phyloP scores from a whole-genome alignment of 1,140 invertebrate species.

The Aphaenogaster ashmeadi region DNA sequence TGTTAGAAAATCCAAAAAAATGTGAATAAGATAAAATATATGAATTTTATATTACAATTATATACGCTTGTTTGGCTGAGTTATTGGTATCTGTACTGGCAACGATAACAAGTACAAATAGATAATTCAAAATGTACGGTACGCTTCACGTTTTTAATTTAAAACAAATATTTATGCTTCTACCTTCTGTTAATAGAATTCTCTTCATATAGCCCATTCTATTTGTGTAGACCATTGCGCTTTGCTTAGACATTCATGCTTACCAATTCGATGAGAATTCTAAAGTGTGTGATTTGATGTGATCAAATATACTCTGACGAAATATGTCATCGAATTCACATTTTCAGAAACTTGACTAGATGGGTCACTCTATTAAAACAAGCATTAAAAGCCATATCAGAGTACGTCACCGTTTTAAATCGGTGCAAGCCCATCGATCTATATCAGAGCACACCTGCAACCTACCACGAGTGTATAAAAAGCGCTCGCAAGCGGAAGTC shows the following conservation, averaged over 20 bases:
- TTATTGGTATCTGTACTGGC: background rate
- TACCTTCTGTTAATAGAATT: constrained; percentile 17
- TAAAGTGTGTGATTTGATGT: background rate
- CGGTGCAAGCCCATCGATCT: background rate
- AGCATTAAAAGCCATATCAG: background rate
- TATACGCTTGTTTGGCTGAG: background rate
- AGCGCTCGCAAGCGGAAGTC: constrained; percentile 27
- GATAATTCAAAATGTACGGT: constrained; percentile 16
- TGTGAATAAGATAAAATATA: background rate
- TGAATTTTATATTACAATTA: background rate
- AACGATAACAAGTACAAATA: constrained; percentile 21
- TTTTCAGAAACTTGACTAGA: background rate
- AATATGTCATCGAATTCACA: background rate
- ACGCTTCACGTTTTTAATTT: constrained; percentile 14
- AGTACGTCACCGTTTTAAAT: constrained; percentile 5
- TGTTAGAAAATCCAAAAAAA: background rate
- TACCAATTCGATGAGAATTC: background rate
- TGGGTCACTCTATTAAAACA: background rate
- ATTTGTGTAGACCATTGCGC: background rate
- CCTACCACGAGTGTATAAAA: constrained; percentile 22
- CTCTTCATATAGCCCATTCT: background rate
- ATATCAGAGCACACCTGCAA: constrained; percentile 14
- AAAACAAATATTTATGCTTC: constrained; percentile 32
- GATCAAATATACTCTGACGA: background rate
- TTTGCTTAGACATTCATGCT: background rate